Evolutionary conservation across 2,797 vertebrate genomes (phyloP).

Genomic region (Leuciscus waleckii): DNA sequence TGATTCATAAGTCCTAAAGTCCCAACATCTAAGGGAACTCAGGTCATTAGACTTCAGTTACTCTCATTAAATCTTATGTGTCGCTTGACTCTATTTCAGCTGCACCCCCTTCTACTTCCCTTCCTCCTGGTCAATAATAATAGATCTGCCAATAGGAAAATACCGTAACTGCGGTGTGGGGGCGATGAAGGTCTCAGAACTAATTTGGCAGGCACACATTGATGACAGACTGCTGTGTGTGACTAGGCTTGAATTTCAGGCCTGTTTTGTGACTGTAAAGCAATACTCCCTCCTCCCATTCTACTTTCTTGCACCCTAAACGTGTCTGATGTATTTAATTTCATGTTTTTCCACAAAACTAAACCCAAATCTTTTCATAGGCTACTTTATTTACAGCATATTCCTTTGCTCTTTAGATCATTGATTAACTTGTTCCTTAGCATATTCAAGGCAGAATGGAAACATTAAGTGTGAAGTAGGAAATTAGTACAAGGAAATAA

Average conservation of each 20-base stretch:
- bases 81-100: neutral
- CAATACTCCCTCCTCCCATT: constrained; percentile 36
- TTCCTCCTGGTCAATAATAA: neutral
- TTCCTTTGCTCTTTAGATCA: neutral
- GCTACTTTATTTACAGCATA: neutral
- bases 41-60: neutral
- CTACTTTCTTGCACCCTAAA: constrained; percentile 32
- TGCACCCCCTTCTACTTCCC: neutral
- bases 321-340: neutral
- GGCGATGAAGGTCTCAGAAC: neutral
- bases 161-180: neutral
- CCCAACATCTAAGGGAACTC: neutral
- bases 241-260: constrained; percentile 48
- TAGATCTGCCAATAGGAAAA: neutral
- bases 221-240: constrained; percentile 48
- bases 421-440: neutral
- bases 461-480: neutral
- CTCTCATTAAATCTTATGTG: neutral
- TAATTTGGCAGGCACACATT: neutral
- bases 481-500: neutral
- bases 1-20: neutral
- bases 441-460: neutral
- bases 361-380: neutral
- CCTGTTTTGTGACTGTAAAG: constrained; percentile 52
- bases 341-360: neutral